phyloP scores from a whole-genome alignment of 1,140 invertebrate species.

The Luehdorfia chinensis region DNA sequence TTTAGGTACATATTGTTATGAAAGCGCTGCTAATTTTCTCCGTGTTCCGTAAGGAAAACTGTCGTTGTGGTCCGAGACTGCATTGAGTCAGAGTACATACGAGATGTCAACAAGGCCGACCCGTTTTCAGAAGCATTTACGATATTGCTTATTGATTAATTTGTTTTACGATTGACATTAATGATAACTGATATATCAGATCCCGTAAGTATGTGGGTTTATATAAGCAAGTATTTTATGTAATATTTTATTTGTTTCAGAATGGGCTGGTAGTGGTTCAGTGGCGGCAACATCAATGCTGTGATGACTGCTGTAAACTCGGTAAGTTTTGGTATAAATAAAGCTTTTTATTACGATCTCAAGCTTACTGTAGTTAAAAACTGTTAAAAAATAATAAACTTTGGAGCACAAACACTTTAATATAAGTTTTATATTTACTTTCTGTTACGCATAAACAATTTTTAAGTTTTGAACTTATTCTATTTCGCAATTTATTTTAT shows the following conservation, averaged over 20 bases:
- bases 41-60: constrained; percentile 32
- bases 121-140: constrained; percentile 48
- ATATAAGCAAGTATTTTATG: no score
- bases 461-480: no score
- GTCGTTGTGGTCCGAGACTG: constrained; percentile 46
- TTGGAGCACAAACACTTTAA: no score
- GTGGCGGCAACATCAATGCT: constrained; percentile 29
- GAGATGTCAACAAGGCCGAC: constrained; percentile 64
- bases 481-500: no score
- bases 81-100: constrained; percentile 57
- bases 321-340: constrained; percentile 41
- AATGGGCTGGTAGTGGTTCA: constrained; percentile 42
- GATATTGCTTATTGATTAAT: constrained; percentile 64
- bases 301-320: constrained; percentile 66
- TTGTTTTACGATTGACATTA: constrained; percentile 52
- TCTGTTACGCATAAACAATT: no score
- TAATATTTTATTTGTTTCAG: constrained; percentile 52
- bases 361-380: no score
- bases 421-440: no score
- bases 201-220: no score
- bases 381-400: no score
- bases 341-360: not conserved
- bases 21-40: constrained; percentile 26
- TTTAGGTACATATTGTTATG: constrained; percentile 38
- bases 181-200: no score